Conservation (phyloP, 2,113 vertebrate species). For the Tretioscincus oriximinensis region DNA sequence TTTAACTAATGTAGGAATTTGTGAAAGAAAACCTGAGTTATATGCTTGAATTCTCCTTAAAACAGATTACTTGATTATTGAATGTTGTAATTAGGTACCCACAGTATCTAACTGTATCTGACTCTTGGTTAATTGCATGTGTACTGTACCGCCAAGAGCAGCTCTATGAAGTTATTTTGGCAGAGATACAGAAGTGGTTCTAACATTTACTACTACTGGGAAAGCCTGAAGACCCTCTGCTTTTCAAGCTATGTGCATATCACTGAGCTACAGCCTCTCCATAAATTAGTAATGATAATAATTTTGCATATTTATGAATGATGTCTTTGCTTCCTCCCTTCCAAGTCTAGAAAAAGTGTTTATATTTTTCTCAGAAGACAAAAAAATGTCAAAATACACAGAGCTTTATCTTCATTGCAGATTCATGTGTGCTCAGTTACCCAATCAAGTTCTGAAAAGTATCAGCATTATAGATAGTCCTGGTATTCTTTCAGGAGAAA, state of each 20-base stretch:
- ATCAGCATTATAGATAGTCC: constrained; percentile 98
- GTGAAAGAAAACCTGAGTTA: no score
- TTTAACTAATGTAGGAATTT: no score
- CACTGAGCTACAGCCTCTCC: no score
- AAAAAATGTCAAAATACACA: background rate
- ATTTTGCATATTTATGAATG: background rate
- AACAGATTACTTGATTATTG: background rate
- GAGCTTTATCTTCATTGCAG: constrained; percentile 61
- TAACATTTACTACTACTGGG: no score
- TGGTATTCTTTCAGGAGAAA: constrained; percentile 95
- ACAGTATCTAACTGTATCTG: no score
- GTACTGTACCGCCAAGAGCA: no score
- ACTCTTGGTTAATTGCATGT: no score
- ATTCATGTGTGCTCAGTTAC: constrained; percentile 96
- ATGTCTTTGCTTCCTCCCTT: background rate
- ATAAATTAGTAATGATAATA: background rate
- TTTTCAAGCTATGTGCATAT: no score
- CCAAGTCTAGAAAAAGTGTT: background rate
- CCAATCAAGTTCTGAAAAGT: constrained; percentile 93
- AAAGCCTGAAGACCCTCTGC: no score
- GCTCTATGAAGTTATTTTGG: no score
- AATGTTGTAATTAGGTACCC: no score
- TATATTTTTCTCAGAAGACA: background rate
- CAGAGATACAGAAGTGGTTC: no score
- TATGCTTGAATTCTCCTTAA: background rate